These are phyloP conservation scores for Linurgus olivaceus DNA, from an alignment of 2,797 vertebrate species.

Conservation along the genomic window DNA sequence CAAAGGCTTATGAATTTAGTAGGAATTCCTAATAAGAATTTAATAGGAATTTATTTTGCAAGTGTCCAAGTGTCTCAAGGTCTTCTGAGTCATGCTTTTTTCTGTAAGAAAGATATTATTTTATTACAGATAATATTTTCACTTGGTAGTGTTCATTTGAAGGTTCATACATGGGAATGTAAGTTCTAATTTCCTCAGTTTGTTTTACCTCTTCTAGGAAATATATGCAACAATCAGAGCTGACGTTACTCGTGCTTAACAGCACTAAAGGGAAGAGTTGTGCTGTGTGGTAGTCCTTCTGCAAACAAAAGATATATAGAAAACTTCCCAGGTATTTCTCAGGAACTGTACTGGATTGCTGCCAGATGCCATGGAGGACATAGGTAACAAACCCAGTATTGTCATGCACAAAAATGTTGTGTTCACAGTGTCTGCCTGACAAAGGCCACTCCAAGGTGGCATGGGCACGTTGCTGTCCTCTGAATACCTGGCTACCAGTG, in stretches of 20 bases:
- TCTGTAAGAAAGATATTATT: neutral
- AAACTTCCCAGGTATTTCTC: neutral
- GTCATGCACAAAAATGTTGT: neutral
- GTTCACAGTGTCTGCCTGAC: neutral
- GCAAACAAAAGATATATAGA: neutral
- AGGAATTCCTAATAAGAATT: neutral
- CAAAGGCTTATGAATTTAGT: neutral
- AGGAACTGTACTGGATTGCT: neutral
- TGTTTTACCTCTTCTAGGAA: neutral
- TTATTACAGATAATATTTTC: neutral
- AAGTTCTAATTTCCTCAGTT: neutral
- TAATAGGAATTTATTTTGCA: neutral
- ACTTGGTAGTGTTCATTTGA: neutral
- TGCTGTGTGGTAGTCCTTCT: neutral
- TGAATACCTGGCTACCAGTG: neutral
- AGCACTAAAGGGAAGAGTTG: neutral
- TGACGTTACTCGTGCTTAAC: neutral
- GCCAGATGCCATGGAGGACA: neutral
- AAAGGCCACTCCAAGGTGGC: neutral
- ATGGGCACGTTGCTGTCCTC: neutral
- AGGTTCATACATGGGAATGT: accelerated
- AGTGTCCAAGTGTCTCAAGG: neutral
- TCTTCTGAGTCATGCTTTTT: neutral
- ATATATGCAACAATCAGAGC: neutral
- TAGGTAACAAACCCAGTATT: neutral